Conservation (phyloP, 2,888 invertebrate species). For the Cryptophagus acutangulus region DNA sequence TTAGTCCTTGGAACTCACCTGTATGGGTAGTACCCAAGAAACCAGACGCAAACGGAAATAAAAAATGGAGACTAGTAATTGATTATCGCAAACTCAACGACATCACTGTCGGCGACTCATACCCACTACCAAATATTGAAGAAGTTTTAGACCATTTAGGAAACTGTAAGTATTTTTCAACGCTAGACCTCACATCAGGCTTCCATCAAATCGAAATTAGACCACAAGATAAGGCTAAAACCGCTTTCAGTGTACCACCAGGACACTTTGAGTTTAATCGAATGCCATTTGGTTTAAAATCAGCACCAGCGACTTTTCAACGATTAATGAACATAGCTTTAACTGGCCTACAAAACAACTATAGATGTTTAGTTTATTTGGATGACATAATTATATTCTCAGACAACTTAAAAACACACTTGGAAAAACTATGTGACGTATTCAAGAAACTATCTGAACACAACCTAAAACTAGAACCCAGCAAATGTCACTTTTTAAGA, state of each 20-base stretch:
- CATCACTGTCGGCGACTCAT: conserved; percentile 14
- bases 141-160: conserved; percentile 18
- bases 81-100: conserved; percentile 13
- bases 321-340: conserved; percentile 34
- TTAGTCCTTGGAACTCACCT: conserved; percentile 18
- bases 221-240: conserved; percentile 13
- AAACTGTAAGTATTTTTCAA: conserved; percentile 18
- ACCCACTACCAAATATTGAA: conserved; percentile 12
- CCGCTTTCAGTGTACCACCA: conserved; percentile 13
- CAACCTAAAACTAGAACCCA: conserved; percentile 24
- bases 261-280: conserved; percentile 15
- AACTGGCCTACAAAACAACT: conserved; percentile 27
- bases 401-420: conserved; percentile 28
- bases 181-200: conserved; percentile 15
- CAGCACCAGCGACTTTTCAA: conserved; percentile 27
- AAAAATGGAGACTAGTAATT: conserved; percentile 12
- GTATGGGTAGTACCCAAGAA: conserved; percentile 25
- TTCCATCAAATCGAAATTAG: conserved; percentile 19
- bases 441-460: conserved; percentile 22
- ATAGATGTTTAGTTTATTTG: conserved; percentile 36
- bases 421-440: conserved; percentile 23
- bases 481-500: conserved; percentile 22
- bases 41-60: conserved; percentile 10
- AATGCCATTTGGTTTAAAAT: conserved; percentile 17
- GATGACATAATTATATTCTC: conserved; percentile 38